A percentile compares a stretch with the other conserved stretches of the same genome.
Conservation (phyloP, 2,797 vertebrate genomes). For the Anniella stebbinsi region DNA sequence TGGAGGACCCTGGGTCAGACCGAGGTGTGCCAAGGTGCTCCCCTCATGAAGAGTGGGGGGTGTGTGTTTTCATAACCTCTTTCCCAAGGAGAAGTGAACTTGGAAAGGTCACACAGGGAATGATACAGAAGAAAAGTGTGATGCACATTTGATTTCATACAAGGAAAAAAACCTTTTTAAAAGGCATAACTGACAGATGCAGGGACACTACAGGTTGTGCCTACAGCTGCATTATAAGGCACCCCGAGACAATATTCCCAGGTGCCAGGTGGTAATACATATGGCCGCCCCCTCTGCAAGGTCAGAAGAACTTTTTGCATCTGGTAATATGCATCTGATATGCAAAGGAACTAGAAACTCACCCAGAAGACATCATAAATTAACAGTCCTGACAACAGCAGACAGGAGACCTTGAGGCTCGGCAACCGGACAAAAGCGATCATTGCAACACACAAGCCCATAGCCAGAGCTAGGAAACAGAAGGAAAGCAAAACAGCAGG, state of each 20-base stretch:
- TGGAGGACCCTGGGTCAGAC: background rate
- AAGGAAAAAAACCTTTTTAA: background rate
- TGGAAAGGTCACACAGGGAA: background rate
- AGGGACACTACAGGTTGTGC: background rate
- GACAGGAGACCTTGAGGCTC: conserved; percentile 98
- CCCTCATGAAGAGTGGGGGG: too few relatives aligned
- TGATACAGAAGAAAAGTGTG: background rate
- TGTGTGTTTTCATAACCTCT: background rate
- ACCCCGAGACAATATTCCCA: background rate
- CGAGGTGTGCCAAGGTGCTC: background rate
- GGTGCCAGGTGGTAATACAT: background rate
- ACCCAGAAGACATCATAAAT: conserved; percentile 99
- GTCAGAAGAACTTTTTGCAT: background rate
- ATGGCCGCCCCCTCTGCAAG: background rate
- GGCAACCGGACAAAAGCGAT: conserved; percentile 98
- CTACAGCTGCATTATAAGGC: background rate
- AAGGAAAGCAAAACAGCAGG: conserved; percentile 35
- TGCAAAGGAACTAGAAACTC: conserved; percentile 75
- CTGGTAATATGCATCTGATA: conserved; percentile 15
- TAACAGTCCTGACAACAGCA: conserved; percentile 96
- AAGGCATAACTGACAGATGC: background rate
- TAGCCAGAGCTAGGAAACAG: conserved; percentile 89
- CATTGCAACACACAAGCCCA: conserved; percentile 99
- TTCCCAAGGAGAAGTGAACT: background rate
- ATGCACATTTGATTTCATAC: background rate